Conservation (phyloP, 1,140 invertebrate species). For the Zaprionus inermis region DNA sequence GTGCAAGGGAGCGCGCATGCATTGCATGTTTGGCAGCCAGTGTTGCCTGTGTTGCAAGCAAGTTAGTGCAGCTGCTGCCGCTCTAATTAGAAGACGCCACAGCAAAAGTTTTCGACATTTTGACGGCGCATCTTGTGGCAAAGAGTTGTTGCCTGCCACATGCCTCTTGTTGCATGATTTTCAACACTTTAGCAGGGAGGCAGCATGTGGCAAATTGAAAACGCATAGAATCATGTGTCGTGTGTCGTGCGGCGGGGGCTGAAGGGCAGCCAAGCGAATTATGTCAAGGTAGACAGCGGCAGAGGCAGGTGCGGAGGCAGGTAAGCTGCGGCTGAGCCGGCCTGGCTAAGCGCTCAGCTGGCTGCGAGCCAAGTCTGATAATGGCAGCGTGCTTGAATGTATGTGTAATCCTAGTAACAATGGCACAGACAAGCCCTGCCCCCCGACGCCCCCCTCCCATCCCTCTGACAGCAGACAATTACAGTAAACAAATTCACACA, state of each 20-base stretch:
- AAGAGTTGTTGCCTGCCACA: background rate
- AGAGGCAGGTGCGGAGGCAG: background rate
- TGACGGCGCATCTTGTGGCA: constrained; percentile 29
- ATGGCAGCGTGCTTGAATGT: constrained; percentile 8
- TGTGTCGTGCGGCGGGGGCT: too few species aligned
- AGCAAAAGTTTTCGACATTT: constrained; percentile 45
- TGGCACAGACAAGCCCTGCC: constrained; percentile 21
- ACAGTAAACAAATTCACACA: constrained; percentile 82
- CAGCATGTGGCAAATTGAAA: constrained; percentile 72
- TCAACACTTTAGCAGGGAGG: constrained; percentile 74
- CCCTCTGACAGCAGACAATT: constrained; percentile 67
- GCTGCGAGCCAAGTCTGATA: background rate
- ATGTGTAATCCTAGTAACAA: constrained; percentile 38
- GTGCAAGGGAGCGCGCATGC: background rate
- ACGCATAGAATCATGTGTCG: constrained; percentile 49
- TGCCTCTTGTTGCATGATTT: constrained; percentile 53
- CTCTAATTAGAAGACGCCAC: constrained; percentile 52
- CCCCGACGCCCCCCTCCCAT: background rate
- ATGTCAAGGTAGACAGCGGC: constrained; percentile 2
- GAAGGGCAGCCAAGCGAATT: constrained; percentile 1
- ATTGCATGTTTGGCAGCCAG: background rate
- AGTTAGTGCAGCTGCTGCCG: constrained; percentile 13
- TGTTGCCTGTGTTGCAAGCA: background rate
- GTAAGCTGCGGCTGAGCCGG: background rate
- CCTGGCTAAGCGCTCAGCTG: constrained; percentile 2